Conservation (phyloP, 2,797 vertebrate species). For the Sebastes matsubarae region DNA sequence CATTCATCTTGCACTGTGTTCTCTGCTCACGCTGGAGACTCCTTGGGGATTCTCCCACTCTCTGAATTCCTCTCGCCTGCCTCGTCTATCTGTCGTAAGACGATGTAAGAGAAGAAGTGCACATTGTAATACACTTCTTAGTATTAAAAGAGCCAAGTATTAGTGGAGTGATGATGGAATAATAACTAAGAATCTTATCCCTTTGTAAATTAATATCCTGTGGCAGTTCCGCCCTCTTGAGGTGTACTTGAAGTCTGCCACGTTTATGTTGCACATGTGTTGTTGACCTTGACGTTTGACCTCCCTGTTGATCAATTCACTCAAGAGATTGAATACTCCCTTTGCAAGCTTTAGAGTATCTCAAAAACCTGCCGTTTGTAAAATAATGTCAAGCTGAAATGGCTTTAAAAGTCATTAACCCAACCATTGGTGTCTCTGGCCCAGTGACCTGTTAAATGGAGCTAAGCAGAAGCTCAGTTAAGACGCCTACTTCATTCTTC, state of each 20-base stretch:
- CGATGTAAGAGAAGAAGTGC: conserved; percentile 72
- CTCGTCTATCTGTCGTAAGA: conserved; percentile 72
- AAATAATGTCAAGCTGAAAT: neutral
- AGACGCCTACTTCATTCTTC: neutral
- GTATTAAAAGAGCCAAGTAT: conserved; percentile 38
- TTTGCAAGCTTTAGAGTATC: neutral
- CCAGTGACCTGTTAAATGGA: neutral
- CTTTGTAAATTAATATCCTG: neutral
- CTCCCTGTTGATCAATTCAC: neutral
- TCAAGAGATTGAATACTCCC: neutral
- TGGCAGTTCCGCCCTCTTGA: neutral
- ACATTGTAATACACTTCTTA: conserved; percentile 58
- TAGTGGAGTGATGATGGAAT: conserved; percentile 26
- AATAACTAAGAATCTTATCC: conserved; percentile 2
- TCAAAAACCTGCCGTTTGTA: neutral
- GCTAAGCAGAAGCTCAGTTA: neutral
- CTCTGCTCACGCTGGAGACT: conserved; percentile 50
- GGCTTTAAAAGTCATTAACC: neutral
- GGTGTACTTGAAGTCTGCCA: neutral
- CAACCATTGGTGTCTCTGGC: neutral
- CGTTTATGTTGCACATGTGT: neutral
- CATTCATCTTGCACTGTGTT: conserved; percentile 70
- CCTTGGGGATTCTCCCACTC: conserved; percentile 69
- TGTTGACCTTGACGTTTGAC: neutral
- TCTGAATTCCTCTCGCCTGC: conserved; percentile 57